Percentiles rank a stretch among this genome's conserved stretches.
Conservation (phyloP, 1,140 invertebrate species). For the Paralvinella palmiformis region DNA sequence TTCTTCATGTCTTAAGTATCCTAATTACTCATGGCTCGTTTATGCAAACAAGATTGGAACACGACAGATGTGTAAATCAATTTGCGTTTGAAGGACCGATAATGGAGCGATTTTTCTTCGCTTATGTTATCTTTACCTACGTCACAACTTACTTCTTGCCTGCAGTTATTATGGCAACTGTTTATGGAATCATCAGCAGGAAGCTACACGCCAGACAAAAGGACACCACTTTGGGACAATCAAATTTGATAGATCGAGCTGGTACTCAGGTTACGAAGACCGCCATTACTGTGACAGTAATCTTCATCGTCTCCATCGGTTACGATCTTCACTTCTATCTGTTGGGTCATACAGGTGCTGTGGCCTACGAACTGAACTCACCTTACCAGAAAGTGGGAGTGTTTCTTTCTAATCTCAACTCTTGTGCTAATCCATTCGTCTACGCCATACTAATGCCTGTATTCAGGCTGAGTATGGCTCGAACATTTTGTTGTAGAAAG, state of each 20-base stretch:
- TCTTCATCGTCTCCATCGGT: slow-evolving; percentile 12
- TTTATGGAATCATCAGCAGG: slow-evolving; percentile 1
- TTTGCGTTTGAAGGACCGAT: slow-evolving; percentile 2
- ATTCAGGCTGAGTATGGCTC: background rate
- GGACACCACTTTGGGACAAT: slow-evolving; percentile 2
- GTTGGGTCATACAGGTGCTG: slow-evolving; percentile 10
- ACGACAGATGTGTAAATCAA: slow-evolving; percentile 6
- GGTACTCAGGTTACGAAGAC: slow-evolving; percentile 10
- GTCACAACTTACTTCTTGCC: slow-evolving; percentile 15
- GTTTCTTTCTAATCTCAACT: slow-evolving; percentile 18
- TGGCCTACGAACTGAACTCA: slow-evolving; percentile 6
- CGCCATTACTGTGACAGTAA: slow-evolving; percentile 9
- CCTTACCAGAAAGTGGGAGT: slow-evolving; percentile 11
- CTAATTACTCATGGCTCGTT: slow-evolving; percentile 12
- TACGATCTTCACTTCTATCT: slow-evolving; percentile 17
- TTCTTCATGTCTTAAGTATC: slow-evolving; percentile 5
- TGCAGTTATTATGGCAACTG: slow-evolving; percentile 1
- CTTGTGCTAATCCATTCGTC: slow-evolving; percentile 6
- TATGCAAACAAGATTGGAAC: slow-evolving; percentile 7
- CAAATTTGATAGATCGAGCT: slow-evolving; percentile 4
- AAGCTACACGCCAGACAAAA: background rate
- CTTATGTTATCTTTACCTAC: slow-evolving; percentile 17
- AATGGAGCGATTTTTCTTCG: slow-evolving; percentile 9
- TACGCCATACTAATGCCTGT: slow-evolving; percentile 15
- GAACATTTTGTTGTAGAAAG: no score